Conservation (phyloP, 2,797 vertebrate genomes). For the Micrastur ruficollis region DNA sequence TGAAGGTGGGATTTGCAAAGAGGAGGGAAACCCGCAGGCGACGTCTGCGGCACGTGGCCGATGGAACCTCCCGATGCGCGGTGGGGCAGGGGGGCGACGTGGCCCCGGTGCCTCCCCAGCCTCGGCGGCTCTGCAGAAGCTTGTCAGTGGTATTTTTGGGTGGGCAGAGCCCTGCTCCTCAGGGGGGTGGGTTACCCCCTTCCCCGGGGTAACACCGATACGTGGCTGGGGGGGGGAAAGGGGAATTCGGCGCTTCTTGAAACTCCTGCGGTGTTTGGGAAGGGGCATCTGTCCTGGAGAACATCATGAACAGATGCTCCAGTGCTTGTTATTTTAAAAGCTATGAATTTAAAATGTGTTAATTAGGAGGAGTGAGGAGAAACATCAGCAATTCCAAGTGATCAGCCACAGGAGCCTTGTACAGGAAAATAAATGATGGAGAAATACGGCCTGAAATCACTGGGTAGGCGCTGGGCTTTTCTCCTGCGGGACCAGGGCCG, state of each 20-base stretch:
- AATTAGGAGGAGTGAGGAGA: not conserved
- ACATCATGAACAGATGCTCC: not conserved
- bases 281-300: not conserved
- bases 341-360: not conserved
- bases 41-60: too few species aligned
- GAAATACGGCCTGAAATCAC: not conserved
- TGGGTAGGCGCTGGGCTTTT: not conserved
- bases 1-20: not conserved
- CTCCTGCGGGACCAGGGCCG: not conserved
- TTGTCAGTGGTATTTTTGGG: not conserved
- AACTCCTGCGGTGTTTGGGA: not conserved
- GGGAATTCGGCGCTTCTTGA: not conserved
- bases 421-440: not conserved
- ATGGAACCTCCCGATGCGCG: rapidly evolving
- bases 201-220: not conserved
- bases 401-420: not conserved
- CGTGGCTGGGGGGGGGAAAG: not conserved
- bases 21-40: not conserved
- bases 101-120: too few species aligned
- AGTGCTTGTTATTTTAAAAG: not conserved
- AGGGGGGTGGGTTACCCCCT: not conserved
- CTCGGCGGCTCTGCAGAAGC: not conserved
- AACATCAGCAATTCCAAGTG: not conserved
- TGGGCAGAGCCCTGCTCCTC: not conserved
- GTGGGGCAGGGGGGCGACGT: not conserved